A percentile compares a stretch with the other conserved stretches of the same genome.
These are phyloP conservation scores for Musca vetustissima DNA, from an alignment of 1,140 invertebrate species.

Conservation along the genomic window DNA sequence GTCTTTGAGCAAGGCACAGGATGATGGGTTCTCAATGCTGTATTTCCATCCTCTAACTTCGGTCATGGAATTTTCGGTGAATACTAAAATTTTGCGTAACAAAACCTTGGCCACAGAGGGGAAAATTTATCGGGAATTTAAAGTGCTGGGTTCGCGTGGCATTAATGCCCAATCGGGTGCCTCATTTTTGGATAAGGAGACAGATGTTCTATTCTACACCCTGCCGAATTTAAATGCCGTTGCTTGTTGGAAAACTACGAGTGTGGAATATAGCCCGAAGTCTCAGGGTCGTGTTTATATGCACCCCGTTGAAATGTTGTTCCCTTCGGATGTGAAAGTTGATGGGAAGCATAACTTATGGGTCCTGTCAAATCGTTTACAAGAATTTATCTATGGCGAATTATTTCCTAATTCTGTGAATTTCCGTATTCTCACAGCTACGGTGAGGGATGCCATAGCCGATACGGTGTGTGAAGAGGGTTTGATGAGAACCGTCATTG, in stretches of 20 bases:
- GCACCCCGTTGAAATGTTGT: slow-evolving; percentile 72
- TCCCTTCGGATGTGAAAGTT: slow-evolving; percentile 77
- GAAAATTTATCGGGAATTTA: slow-evolving; percentile 66
- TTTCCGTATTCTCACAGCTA: slow-evolving; percentile 70
- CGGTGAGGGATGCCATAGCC: slow-evolving; percentile 66
- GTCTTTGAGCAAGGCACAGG: slow-evolving; percentile 63
- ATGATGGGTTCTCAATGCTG: slow-evolving; percentile 68
- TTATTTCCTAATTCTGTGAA: slow-evolving; percentile 69
- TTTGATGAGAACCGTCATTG: no score
- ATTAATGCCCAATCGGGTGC: slow-evolving; percentile 72
- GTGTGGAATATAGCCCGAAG: slow-evolving; percentile 64
- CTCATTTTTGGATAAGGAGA: slow-evolving; percentile 70
- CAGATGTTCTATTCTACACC: slow-evolving; percentile 74
- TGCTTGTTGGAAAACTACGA: slow-evolving; percentile 75
- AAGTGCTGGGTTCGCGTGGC: slow-evolving; percentile 68
- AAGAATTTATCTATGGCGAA: slow-evolving; percentile 68
- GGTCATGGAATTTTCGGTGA: slow-evolving; percentile 71
- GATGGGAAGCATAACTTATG: slow-evolving; percentile 71
- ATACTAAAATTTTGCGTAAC: slow-evolving; percentile 66
- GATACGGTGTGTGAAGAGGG: slow-evolving; percentile 67
- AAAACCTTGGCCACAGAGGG: slow-evolving; percentile 57
- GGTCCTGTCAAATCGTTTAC: slow-evolving; percentile 73
- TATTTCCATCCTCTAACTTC: slow-evolving; percentile 79
- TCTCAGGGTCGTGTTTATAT: slow-evolving; percentile 71
- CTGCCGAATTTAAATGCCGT: slow-evolving; percentile 74